These are phyloP conservation scores for Galaxias olidus DNA, from an alignment of 2,797 vertebrate genomes.

Conservation along the genomic window DNA sequence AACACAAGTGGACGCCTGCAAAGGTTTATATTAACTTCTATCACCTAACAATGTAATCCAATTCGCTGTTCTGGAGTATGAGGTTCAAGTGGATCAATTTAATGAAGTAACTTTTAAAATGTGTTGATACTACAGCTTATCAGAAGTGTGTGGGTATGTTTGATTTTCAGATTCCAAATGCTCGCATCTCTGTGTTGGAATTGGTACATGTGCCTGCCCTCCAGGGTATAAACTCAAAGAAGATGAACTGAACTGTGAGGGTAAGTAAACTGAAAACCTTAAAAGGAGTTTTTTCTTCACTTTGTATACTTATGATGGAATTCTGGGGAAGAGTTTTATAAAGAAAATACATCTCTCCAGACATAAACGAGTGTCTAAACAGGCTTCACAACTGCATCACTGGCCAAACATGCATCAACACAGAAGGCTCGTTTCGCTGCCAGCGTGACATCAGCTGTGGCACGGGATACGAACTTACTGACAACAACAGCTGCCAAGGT, in stretches of 20 bases:
- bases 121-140: background rate
- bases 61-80: background rate
- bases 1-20: slow-evolving; percentile 63
- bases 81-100: background rate
- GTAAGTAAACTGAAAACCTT: slow-evolving; percentile 61
- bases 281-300: background rate
- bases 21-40: slow-evolving; percentile 68
- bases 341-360: slow-evolving; percentile 57
- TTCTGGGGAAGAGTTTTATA: background rate
- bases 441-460: slow-evolving; percentile 85
- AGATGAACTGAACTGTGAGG: slow-evolving; percentile 84
- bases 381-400: slow-evolving; percentile 74
- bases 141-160: background rate
- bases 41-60: slow-evolving; percentile 4
- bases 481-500: slow-evolving; percentile 88
- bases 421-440: slow-evolving; percentile 85
- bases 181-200: slow-evolving; percentile 82
- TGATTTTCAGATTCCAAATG: slow-evolving; percentile 78
- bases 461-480: slow-evolving; percentile 86
- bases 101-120: background rate
- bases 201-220: slow-evolving; percentile 80
- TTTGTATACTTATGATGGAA: background rate
- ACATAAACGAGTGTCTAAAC: slow-evolving; percentile 87
- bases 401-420: slow-evolving; percentile 87
- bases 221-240: slow-evolving; percentile 82